Base-by-base conservation (phyloP, 2,888 invertebrate genomes). In the Colostygia pectinataria region DNA sequence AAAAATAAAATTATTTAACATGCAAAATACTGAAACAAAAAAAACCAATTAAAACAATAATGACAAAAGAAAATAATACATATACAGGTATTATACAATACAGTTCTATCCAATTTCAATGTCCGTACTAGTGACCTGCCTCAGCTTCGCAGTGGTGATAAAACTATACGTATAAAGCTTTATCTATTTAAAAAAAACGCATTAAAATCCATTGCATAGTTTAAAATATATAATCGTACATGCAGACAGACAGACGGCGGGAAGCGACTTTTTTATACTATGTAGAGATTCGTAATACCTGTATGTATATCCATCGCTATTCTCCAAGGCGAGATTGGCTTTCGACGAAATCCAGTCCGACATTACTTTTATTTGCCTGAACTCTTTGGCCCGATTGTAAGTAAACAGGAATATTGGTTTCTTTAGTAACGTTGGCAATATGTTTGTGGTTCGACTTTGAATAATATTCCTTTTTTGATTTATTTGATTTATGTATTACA, bases 281-380 rank as follows among this genome's bases (percentile, higher is more conserved):
- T 36, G 40, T 41, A 45, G 29, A 20, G 40, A 46, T 42, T 31
- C 18, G 13, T 39, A 50, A 18, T 24, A 24, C 20, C 12, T 37
- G 29, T 31, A 7, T 31, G 14, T 39, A 15, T 43, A 42, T 41
- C 25, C 40, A 74, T 68, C 71, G 71, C 69, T 71, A 66, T 71
- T 68, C 61, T 71, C 65, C 73, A 76, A 76, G 74, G 71, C 73
- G 59, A 73, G 68, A 59, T 66, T 58, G 68, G 70, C 69, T 70
- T 71, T 74, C 71, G 68, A 71, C 74, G 65, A 74, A 77, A 82
- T 79, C 77, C 72, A 74, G 77, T 74, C 71, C 53, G 61, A 25
- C 58, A 63, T 63, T 69, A 71, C 63, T 68, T 72, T 72, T 73
- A 72, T 77, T 71, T 66, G 61, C 60, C 54, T 60, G 57, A 59